Evolutionary conservation across 2,113 vertebrate species (phyloP), one percentile per base, ranked within the genome.

Genomic region (Erythrocercus mccallii): DNA sequence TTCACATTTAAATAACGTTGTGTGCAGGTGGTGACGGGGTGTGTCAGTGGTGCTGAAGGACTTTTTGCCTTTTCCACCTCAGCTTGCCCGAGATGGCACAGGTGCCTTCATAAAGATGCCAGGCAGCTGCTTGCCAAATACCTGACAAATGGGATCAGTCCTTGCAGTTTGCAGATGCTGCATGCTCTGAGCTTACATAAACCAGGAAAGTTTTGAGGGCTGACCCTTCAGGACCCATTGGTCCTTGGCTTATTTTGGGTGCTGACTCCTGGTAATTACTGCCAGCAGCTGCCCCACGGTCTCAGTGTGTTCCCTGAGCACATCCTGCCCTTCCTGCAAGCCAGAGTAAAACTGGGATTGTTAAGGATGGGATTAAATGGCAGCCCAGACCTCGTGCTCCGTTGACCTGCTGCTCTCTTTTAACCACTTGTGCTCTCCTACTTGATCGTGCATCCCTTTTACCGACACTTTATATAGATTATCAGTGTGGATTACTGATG

Each of bases 401-500:
- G 3, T 11, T 93, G 85, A 86, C 88, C 83, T 23, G 48, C 65
- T 58, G 91, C 64, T 86, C 92, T 64, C 64, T 47, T 56, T 45
- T 42, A 89, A 25, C 42, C 23, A 27, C 77, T 81, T 81, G 40
- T 82, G 88, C 82, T 95, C 94, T 60, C 37, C 65, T 47, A 5
- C 83, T 66, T 47, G 17, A 40, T 84, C 17, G 7, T 85, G 30
- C 51, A 82, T 82, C 24, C 16, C 37, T 69, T 74, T 72, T 60
- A 78, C 81, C 81, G 60, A 12, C 25, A 12, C 27, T 79, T 86
- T 45, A 20, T 54, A 31, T 35, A 17, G 57, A 72, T 92, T 94
- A 92, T 95, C 76, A 38, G 76, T 58, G 77, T 77, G 61, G 27
- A 11, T 70, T 91, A 57, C 69, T 82, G 91, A 57, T 6, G 31